Conservation (phyloP, 2,888 invertebrate genomes). For the Apotomis capreana region DNA sequence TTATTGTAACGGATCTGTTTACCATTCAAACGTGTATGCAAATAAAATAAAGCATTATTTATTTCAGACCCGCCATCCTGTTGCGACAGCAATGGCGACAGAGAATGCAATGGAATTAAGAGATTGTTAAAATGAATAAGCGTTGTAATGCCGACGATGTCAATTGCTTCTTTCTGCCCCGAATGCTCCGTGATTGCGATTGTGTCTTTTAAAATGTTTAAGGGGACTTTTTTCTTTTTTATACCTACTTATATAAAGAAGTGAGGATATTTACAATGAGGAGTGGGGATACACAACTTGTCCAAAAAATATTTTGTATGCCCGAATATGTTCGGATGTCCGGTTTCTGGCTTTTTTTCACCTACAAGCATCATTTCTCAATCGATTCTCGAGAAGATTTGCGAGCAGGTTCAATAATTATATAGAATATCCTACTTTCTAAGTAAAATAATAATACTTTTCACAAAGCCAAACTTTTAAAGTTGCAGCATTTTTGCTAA, state of each 20-base stretch:
- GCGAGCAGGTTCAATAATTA: background rate
- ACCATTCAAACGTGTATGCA: no score
- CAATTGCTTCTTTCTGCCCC: constrained; percentile 19
- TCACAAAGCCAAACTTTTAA: background rate
- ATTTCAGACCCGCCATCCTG: background rate
- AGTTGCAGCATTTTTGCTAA: background rate
- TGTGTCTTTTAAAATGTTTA: constrained; percentile 1
- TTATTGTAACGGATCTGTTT: no score
- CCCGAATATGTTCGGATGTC: no score
- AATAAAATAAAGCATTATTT: background rate
- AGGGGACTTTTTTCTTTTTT: background rate
- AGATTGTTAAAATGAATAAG: constrained; percentile 33
- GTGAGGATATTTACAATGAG: no score
- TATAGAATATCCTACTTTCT: background rate
- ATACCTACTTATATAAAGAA: background rate
- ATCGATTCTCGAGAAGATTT: no score
- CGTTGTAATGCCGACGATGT: constrained; percentile 29
- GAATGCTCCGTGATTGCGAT: constrained; percentile 2
- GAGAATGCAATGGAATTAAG: constrained; percentile 32
- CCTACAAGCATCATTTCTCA: no score
- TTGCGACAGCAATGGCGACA: constrained; percentile 4
- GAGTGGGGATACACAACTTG: no score
- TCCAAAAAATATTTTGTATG: no score
- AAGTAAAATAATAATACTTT: constrained; percentile 2
- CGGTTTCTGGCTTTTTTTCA: no score